Conservation (phyloP, 2,113 vertebrate species). For the Agelaius phoeniceus region DNA sequence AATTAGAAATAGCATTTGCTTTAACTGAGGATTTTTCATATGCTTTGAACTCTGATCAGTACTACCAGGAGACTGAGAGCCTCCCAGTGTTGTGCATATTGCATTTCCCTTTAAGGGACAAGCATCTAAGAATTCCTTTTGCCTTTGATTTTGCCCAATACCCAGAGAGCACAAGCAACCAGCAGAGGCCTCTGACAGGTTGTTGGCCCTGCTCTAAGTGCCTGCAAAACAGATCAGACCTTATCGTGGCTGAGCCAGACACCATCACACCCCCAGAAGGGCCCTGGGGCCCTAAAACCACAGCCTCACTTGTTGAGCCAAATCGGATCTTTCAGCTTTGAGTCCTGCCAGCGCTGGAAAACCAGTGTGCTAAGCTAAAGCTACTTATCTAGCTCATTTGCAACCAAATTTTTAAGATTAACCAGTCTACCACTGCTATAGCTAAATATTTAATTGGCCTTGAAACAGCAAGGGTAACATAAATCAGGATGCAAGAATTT, state of each 20-base stretch:
- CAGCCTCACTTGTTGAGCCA: not conserved
- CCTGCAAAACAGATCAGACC: slow-evolving; percentile 11
- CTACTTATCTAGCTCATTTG: not conserved
- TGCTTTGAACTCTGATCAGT: not conserved
- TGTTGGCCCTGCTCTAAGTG: not conserved
- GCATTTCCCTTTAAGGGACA: not conserved
- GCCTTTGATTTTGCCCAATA: not conserved
- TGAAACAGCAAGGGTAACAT: not conserved
- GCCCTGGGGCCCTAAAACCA: not conserved
- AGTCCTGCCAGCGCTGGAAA: not conserved
- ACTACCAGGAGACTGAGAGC: not conserved
- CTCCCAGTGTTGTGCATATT: not conserved
- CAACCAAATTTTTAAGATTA: slow-evolving; percentile 1
- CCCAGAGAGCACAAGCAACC: not conserved
- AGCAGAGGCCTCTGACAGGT: not conserved
- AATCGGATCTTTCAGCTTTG: not conserved
- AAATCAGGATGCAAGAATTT: not conserved
- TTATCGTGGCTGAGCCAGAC: not conserved
- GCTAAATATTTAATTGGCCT: not conserved
- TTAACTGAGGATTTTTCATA: not conserved
- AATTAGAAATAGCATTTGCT: not conserved
- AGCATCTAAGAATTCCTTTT: not conserved
- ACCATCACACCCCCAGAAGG: not conserved
- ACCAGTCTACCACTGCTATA: not conserved
- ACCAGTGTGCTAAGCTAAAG: not conserved